Percentiles rank a stretch among this genome's conserved stretches.
phyloP scores from a whole-genome alignment of 2,113 vertebrate species.

The Coryphaenoides rupestris region DNA sequence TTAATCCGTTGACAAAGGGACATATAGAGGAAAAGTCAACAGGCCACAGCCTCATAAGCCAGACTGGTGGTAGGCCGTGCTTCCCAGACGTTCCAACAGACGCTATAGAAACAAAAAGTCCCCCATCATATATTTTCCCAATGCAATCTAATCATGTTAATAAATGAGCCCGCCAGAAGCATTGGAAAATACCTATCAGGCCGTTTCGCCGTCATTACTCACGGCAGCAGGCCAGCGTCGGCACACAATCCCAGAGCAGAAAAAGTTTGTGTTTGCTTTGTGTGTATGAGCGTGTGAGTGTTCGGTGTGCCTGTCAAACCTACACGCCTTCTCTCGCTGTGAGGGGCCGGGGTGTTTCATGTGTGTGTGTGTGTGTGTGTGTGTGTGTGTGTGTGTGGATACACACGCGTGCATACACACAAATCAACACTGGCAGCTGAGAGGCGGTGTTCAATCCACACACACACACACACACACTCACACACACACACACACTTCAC shows the following conservation, averaged over 20 bases:
- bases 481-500: conserved; percentile 39
- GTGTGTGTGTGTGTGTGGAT: conserved; percentile 7
- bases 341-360: neutral
- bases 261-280: neutral
- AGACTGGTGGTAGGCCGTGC: too few relatives aligned
- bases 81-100: too few relatives aligned
- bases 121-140: too few relatives aligned
- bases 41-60: too few relatives aligned
- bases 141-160: too few relatives aligned
- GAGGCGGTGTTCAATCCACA: conserved; percentile 61
- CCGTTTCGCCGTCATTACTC: neutral
- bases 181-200: neutral
- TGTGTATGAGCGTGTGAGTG: conserved; percentile 8
- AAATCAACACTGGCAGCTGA: conserved; percentile 64
- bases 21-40: neutral
- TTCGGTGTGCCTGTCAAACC: too few relatives aligned
- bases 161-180: too few relatives aligned
- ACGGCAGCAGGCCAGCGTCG: neutral
- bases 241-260: neutral
- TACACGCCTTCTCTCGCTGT: too few relatives aligned
- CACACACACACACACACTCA: conserved; percentile 37
- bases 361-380: conserved; percentile 14
- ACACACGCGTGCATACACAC: neutral
- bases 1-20: neutral
- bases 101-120: too few relatives aligned